These are phyloP conservation scores for Syrrhaptes paradoxus DNA, from an alignment of 2,113 vertebrate genomes.

Conservation along the genomic window DNA sequence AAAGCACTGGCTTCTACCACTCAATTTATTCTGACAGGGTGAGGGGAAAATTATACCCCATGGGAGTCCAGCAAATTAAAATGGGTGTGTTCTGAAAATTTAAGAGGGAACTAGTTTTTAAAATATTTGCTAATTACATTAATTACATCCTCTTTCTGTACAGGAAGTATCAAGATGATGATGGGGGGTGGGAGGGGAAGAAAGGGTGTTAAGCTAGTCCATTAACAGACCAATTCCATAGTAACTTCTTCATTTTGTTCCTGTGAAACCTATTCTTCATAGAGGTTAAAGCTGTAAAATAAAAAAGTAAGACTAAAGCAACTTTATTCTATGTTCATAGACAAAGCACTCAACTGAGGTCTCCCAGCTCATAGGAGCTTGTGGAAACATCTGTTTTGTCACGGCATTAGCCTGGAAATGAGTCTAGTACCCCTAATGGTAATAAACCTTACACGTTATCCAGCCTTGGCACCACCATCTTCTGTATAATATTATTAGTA, in stretches of 20 bases:
- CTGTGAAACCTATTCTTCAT: background rate
- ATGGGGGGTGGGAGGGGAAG: background rate
- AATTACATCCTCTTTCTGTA: conserved; percentile 59
- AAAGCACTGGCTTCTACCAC: background rate
- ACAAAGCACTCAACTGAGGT: background rate
- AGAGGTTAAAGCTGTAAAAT: background rate
- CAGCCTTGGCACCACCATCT: background rate
- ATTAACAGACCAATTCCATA: background rate
- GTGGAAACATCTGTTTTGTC: background rate
- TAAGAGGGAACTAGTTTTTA: conserved; percentile 40
- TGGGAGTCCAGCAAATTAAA: conserved; percentile 29
- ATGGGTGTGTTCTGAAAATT: conserved; percentile 46
- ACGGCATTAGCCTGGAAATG: background rate
- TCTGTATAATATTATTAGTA: background rate
- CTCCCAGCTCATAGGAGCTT: background rate
- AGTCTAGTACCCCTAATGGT: background rate
- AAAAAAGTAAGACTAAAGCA: background rate
- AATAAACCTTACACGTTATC: background rate
- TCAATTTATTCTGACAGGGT: conserved; percentile 14
- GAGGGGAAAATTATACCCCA: conserved; percentile 39
- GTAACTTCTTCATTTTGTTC: background rate
- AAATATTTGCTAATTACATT: conserved; percentile 61
- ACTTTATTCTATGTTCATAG: background rate
- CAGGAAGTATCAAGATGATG: conserved; percentile 47
- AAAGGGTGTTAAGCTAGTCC: background rate